Conservation (phyloP, 2,113 vertebrate species). For the Rhinoderma darwinii region DNA sequence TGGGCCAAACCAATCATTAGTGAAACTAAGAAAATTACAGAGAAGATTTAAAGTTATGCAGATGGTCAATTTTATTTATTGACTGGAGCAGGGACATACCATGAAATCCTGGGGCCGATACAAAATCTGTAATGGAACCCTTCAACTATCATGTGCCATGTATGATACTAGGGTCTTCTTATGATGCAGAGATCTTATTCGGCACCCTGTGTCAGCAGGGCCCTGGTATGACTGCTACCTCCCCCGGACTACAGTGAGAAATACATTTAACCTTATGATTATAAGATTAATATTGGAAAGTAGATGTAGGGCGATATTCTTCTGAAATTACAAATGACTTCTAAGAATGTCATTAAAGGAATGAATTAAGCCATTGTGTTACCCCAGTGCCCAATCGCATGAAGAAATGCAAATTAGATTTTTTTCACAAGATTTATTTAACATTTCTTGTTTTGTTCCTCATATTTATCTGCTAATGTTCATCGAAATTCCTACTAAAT, state of each 20-base stretch:
- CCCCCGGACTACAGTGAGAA: not conserved
- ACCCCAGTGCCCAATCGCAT: slow-evolving; percentile 11
- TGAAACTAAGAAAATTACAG: not conserved
- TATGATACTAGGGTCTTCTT: no score
- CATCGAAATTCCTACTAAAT: slow-evolving; percentile 22
- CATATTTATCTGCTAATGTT: slow-evolving; percentile 38
- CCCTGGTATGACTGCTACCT: no score
- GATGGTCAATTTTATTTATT: slow-evolving; percentile 32
- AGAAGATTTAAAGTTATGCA: not conserved
- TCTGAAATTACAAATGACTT: not conserved
- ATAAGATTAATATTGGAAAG: slow-evolving; percentile 3
- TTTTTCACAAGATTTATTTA: slow-evolving; percentile 30
- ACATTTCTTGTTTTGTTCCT: slow-evolving; percentile 26
- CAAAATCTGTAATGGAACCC: not conserved
- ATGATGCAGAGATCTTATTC: no score
- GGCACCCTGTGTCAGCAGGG: no score
- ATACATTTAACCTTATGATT: not conserved
- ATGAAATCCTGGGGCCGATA: no score
- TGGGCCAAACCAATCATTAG: not conserved
- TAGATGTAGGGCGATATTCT: not conserved
- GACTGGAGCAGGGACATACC: not conserved
- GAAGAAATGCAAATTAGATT: not conserved
- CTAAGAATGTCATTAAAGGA: not conserved
- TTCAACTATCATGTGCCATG: not conserved
- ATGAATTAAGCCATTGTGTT: not conserved